Evolutionary conservation across 2,888 invertebrate genomes (phyloP), one percentile per base, ranked within the genome.

Genomic region (Orthosia gracilis): DNA sequence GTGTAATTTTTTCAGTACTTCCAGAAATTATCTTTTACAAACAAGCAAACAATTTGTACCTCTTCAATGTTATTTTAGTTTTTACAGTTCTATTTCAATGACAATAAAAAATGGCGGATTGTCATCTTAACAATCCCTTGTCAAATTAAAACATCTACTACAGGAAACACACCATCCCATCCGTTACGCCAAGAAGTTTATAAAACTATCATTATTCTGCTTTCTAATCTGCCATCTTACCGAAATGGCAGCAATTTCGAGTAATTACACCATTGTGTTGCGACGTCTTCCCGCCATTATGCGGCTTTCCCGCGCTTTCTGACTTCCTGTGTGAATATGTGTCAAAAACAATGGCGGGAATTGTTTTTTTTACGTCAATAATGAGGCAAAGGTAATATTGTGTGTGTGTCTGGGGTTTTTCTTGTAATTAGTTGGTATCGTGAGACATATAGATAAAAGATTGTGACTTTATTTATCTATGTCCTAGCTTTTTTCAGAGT

Each of bases 251-350:
- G 81, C 80, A 83, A 85, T 85, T 77, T 84, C 55, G 59, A 61
- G 66, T 85, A 85, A 86, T 88, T 74, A 80, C 79, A 49, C 83
- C 73, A 86, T 87, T 86, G 85, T 86, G 85, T 82, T 68, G 72
- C 71, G 23, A 18, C 61, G 63, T 80, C 84, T 87, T 82, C 83
- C 86, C 86, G 87, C 86, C 80, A 85, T 88, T 88, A 88, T 64
- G 67, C 23, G 73, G 78, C 82, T 86, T 87, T 87, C 87, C 87
- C 87, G 87, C 87, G 85, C 82, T 79, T 83, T 82, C 76, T 70
- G 68, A 85, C 85, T 86, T 88, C 88, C 87, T 85, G 69, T 80
- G 84, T 73, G 82, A 80, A 86, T 84, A 78, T 85, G 70, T 82
- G 81, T 82, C 86, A 78, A 65, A 75, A 73, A 85, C 85, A 85